Evolutionary conservation across 2,888 invertebrate species (phyloP), one percentile per base, ranked within the genome.

Genomic region (Lacanobia oleracea): DNA sequence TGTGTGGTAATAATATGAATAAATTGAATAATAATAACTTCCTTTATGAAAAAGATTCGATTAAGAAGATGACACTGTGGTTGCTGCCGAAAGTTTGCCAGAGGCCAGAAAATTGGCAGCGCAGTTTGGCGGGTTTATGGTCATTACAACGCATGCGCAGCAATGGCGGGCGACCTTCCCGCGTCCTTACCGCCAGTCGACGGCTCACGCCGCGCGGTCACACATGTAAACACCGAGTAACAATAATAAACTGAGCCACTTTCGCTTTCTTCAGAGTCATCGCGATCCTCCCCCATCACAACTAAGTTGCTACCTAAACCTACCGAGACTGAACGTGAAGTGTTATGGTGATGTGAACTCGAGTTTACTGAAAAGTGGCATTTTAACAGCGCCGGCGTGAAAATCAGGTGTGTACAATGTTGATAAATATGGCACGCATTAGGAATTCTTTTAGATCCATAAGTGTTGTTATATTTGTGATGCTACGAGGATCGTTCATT

Each of bases 161-260:
- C 77, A 85, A 73, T 83, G 79, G 75, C 88, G 77, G 75, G 82
- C 92, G 95, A 95, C 95, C 95, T 95, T 95, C 91, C 85, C 89
- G 91, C 93, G 96, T 93, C 95, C 96, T 95, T 90, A 89, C 80
- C 87, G 88, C 77, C 83, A 94, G 95, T 94, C 90, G 91, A 88
- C 92, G 90, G 90, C 91, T 88, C 89, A 90, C 90, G 94, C 92
- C 94, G 95, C 93, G 92, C 89, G 90, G 91, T 88, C 90, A 86
- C 93, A 93, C 93, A 93, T 93, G 94, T 93, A 91, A 91, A 93
- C 88, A 92, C 84, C 79, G 72, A 75, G 72, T 76, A 81, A 77
- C 80, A 76, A 82, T 81, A 87, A 89, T 84, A 85, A 85, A 87
- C 87, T 79, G 77, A 85, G 78, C 83, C 87, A 91, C 92, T 93